Evolutionary conservation across 2,113 vertebrate species (phyloP).

Genomic region (Rallus limicola): DNA sequence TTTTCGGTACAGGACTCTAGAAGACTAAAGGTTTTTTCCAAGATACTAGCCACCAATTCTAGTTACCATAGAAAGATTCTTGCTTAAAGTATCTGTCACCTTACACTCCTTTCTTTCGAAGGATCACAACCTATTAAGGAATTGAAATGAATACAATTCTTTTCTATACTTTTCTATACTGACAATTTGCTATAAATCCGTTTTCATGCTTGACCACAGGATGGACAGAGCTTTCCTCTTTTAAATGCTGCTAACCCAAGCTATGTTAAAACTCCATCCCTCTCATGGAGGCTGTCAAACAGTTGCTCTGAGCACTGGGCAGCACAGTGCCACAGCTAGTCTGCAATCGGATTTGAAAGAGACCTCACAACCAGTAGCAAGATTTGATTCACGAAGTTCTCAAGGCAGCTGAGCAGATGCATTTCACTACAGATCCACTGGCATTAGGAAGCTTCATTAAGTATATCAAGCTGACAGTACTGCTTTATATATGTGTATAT

Average conservation of each 20-base stretch:
- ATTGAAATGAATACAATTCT: background rate
- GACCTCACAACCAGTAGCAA: background rate
- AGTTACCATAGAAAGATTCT: background rate
- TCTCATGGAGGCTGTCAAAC: background rate
- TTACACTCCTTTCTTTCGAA: background rate
- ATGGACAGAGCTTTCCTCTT: background rate
- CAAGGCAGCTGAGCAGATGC: background rate
- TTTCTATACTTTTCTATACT: background rate
- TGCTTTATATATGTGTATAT: background rate
- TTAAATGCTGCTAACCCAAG: background rate
- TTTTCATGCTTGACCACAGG: background rate
- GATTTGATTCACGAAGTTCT: background rate
- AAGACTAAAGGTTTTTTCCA: background rate
- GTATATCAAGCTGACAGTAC: background rate
- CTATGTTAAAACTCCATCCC: background rate
- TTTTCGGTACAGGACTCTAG: background rate
- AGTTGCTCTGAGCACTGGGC: background rate
- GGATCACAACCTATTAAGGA: background rate
- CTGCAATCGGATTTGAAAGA: background rate
- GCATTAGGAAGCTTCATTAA: background rate
- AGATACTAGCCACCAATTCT: background rate
- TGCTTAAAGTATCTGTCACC: background rate
- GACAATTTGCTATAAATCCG: background rate
- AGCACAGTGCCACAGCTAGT: background rate
- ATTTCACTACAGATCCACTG: background rate